Evolutionary conservation across 1,140 invertebrate genomes (phyloP).

Genomic region (Diprion similis): DNA sequence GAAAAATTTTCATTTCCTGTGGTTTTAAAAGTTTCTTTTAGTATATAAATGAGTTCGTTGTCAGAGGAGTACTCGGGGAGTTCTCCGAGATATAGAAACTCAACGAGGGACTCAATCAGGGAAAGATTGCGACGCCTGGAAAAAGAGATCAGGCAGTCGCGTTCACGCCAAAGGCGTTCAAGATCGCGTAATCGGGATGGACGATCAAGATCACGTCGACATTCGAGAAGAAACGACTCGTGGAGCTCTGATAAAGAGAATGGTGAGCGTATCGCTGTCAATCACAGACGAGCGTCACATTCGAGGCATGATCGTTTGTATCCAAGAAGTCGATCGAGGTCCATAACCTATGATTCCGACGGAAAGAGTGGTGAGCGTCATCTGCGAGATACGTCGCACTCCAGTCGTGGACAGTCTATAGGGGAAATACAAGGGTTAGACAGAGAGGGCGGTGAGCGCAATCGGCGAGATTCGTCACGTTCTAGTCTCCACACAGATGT

Average conservation of each 20-base stretch:
- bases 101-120: neutral
- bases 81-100: constrained; percentile 1
- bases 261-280: constrained; percentile 20
- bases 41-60: neutral
- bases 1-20: constrained; percentile 20
- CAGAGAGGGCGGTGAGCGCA: constrained; percentile 2
- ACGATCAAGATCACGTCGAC: constrained; percentile 6
- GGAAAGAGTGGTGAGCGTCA: constrained; percentile 19
- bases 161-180: neutral
- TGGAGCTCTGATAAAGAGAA: constrained; percentile 18
- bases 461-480: constrained; percentile 2
- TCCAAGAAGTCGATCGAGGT: constrained; percentile 16
- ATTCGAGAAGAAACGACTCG: constrained; percentile 6
- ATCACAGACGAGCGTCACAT: constrained; percentile 23
- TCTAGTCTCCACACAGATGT: neutral
- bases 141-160: neutral
- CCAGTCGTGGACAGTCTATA: constrained; percentile 14
- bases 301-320: constrained; percentile 6
- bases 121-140: neutral
- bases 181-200: constrained; percentile 8
- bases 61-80: neutral
- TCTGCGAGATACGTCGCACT: constrained; percentile 22
- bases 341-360: constrained; percentile 17
- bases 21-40: constrained; percentile 13
- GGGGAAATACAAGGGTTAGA: constrained; percentile 16